Evolutionary conservation across 2,797 vertebrate species (phyloP).

Genomic region (Pangasius sanitwongsei): DNA sequence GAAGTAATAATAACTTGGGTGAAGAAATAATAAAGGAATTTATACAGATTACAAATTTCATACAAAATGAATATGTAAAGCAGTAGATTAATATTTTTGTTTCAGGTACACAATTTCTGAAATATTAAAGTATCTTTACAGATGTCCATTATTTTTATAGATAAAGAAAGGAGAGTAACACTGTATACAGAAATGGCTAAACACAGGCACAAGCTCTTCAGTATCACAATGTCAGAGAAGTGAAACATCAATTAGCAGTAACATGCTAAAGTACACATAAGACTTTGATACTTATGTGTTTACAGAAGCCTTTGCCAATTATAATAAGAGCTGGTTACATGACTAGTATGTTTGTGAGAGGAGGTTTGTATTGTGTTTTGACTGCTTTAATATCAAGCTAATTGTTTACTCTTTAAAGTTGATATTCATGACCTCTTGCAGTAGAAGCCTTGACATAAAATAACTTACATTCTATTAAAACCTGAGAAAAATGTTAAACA

Average conservation of each 20-base stretch:
- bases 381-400: not conserved
- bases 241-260: conserved; percentile 44
- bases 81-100: not conserved
- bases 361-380: not conserved
- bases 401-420: not conserved
- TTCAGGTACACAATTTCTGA: not conserved
- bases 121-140: not conserved
- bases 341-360: not conserved
- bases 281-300: conserved; percentile 9
- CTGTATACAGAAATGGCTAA: not conserved
- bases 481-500: not conserved
- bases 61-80: not conserved
- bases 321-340: conserved; percentile 2
- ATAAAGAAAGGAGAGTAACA: not conserved
- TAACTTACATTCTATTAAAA: not conserved
- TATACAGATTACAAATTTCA: not conserved
- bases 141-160: not conserved
- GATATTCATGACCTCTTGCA: not conserved
- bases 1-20: not conserved
- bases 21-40: not conserved
- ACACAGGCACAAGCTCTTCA: conserved; percentile 6
- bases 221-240: not conserved
- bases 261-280: conserved; percentile 44
- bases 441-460: not conserved
- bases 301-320: conserved; percentile 15